Conservation (phyloP, 64 coral and sea anemone genomes). For the Porites lutea region DNA sequence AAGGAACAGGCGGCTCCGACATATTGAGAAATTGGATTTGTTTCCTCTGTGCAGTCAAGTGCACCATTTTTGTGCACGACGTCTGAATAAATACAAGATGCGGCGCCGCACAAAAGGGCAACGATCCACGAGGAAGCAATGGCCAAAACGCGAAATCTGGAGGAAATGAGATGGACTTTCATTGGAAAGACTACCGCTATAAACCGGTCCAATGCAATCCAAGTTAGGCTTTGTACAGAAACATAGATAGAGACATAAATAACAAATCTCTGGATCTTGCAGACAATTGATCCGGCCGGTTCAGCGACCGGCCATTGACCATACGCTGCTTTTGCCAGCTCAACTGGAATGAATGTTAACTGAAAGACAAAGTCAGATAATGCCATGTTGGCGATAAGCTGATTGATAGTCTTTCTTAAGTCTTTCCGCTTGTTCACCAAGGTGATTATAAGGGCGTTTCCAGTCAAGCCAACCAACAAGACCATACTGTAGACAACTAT, state of each 20-base stretch:
- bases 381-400: slow-evolving; percentile 7
- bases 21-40: neutral
- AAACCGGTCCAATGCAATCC: neutral
- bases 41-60: no score
- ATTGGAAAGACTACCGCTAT: neutral
- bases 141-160: neutral
- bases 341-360: neutral
- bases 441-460: neutral
- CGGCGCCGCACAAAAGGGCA: neutral
- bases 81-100: neutral
- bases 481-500: no score
- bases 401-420: neutral
- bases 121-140: neutral
- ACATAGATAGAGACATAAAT: neutral
- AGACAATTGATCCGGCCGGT: neutral
- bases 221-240: neutral
- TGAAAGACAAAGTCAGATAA: slow-evolving; percentile 3
- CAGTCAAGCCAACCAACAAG: neutral
- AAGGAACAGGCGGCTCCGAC: no score
- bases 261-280: no score
- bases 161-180: neutral
- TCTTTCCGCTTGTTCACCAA: neutral
- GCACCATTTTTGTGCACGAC: no score
- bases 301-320: neutral
- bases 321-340: neutral